Base-by-base conservation (phyloP, 2,113 vertebrate species). In the Erinaceus europaeus region DNA sequence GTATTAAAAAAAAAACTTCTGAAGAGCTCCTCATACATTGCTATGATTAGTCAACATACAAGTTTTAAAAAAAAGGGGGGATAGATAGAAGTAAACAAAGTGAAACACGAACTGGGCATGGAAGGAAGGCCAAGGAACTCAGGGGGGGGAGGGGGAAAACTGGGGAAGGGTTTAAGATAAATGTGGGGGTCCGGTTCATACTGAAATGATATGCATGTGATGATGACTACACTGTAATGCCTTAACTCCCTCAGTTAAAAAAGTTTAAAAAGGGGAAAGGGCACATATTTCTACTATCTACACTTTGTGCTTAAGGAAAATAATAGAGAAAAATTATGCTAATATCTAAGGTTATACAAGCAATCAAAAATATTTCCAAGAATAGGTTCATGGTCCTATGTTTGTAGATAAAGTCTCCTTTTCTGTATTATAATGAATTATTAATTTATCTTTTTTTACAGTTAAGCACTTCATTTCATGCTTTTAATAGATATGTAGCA, bases 361-460 rank as follows among this genome's bases (percentile, higher is more conserved):
- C 72, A 74, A 23, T 55, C 78, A 64, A 86, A 9, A 44, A 32
- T 42, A 83, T 68, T 36, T 38, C 29, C 52, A 62, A 83, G 9
- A n/a, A 25, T 32, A 67, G 61, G 12, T n/a, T 2, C 23, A 27
- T 23, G 9, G 9, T 34, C 15, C 34, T 18, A 9, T 73, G 42
- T 46, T 84, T 69, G 87, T 78, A 65, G 9, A 17, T 21, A 50
- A n/a, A n/a, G 44, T 40, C 25, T 67, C 48, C 59, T 48, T 80
- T 36, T 12, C 3, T 48, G 32, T 44, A 71, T 65, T 36, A 53
- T 6, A 44, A 21, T 50, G 11, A 50, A 20, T 32, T 84, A 52
- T 72, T 85, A 64, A 79, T 92, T 81, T 68, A 85, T 67, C 92
- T 94, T 88, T 90, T 82, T 93, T 77, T 86, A 44, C 62, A 83